Percentiles rank a stretch among this genome's conserved stretches.
Evolutionary conservation across 1,140 invertebrate species (phyloP).

Genomic region (Listronotus bonariensis): DNA sequence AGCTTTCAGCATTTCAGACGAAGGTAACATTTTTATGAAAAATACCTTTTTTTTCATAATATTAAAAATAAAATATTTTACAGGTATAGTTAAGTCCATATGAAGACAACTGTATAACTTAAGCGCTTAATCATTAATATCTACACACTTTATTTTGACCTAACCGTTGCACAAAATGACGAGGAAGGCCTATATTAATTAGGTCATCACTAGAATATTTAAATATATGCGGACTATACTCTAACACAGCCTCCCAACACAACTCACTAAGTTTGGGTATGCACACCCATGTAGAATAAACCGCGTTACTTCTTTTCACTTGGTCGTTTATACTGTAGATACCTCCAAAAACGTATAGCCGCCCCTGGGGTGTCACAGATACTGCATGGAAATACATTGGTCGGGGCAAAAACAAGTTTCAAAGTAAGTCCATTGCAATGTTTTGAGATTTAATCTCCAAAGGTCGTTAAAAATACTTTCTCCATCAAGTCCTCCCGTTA

Average conservation of each 20-base stretch:
- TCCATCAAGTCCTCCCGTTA: constrained; percentile 77
- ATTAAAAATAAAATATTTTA: no score
- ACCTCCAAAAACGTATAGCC: constrained; percentile 78
- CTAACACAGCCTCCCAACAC: constrained; percentile 78
- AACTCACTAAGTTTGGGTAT: constrained; percentile 85
- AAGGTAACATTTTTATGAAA: no score
- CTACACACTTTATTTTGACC: constrained; percentile 31
- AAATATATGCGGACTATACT: constrained; percentile 65
- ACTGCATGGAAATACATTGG: constrained; percentile 86
- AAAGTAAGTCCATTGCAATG: constrained; percentile 75
- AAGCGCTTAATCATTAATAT: constrained; percentile 5
- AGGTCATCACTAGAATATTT: constrained; percentile 56
- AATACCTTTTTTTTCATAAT: no score
- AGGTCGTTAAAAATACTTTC: constrained; percentile 71
- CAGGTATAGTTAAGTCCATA: no score
- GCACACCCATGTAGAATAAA: constrained; percentile 72
- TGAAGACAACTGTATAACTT: no score
- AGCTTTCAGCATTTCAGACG: no score
- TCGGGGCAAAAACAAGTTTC: constrained; percentile 65
- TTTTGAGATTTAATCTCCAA: constrained; percentile 76
- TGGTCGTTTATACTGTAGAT: constrained; percentile 59
- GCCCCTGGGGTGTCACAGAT: constrained; percentile 74
- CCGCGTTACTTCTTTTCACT: constrained; percentile 53
- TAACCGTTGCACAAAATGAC: constrained; percentile 58
- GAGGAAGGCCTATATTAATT: constrained; percentile 62